These are phyloP conservation scores for Chelon auratus DNA, from an alignment of 2,797 vertebrate species.

Conservation along the genomic window DNA sequence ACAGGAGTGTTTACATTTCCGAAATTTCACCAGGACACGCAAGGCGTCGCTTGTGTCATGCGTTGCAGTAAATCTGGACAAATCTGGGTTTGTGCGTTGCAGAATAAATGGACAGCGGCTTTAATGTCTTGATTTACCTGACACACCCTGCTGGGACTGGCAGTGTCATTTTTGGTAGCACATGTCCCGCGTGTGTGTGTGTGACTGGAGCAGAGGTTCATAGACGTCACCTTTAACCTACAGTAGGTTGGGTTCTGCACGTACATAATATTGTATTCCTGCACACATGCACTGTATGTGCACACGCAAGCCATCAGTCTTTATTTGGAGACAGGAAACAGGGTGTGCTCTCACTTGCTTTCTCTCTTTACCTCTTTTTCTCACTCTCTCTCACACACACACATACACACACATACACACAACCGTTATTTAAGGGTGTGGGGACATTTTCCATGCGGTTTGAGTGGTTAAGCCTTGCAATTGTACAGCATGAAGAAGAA, in stretches of 20 bases:
- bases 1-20: not conserved
- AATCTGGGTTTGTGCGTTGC: conserved; percentile 8
- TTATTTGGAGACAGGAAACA: conserved; percentile 76
- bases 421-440: conserved; percentile 73
- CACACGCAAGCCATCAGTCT: conserved; percentile 46
- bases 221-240: not conserved
- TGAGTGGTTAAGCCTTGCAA: conserved; percentile 66
- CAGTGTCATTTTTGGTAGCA: not conserved
- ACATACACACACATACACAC: conserved; percentile 17
- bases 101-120: conserved; percentile 3
- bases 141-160: conserved; percentile 18
- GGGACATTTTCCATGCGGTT: conserved; percentile 77
- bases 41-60: conserved; percentile 1
- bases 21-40: not conserved
- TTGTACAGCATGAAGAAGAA: conserved; percentile 54
- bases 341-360: conserved; percentile 61
- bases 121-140: conserved; percentile 20
- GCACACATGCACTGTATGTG: conserved; percentile 10
- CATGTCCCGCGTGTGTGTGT: not conserved
- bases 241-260: not conserved
- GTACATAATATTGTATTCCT: not conserved
- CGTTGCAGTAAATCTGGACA: conserved; percentile 32
- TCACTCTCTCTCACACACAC: conserved; percentile 17
- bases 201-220: conserved; percentile 8
- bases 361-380: conserved; percentile 34